Evolutionary conservation across 2,113 vertebrate species (phyloP).

Genomic region (Monarcha castaneiventris): DNA sequence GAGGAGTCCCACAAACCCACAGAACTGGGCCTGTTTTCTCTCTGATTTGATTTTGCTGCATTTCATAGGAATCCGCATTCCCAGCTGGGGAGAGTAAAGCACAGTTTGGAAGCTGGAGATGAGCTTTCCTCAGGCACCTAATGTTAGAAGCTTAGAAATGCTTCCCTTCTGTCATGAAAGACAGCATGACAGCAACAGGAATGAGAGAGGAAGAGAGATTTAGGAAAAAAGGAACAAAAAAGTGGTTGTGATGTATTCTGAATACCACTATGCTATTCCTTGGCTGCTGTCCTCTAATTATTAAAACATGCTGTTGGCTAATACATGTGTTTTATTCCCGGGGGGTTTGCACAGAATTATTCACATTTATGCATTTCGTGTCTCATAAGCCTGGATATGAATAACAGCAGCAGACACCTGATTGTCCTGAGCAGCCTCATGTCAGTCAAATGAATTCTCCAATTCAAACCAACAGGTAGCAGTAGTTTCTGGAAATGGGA

Average conservation of each 20-base stretch:
- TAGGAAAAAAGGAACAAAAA: background rate
- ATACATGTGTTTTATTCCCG: background rate
- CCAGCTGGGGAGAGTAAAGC: background rate
- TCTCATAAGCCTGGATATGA: background rate
- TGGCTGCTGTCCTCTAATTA: slow-evolving; percentile 39
- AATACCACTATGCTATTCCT: background rate
- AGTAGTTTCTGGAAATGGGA: background rate
- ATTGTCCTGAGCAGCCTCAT: background rate
- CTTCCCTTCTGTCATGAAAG: background rate
- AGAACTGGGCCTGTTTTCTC: background rate
- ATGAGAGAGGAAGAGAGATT: background rate
- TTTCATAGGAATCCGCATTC: background rate
- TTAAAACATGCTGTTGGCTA: slow-evolving; percentile 31
- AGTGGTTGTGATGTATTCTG: background rate
- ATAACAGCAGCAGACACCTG: background rate
- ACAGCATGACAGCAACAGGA: background rate
- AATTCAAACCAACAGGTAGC: background rate
- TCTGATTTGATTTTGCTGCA: background rate
- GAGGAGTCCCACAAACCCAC: background rate
- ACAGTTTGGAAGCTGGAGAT: background rate
- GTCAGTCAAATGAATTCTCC: background rate
- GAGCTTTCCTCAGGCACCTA: background rate
- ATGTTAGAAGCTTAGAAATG: background rate
- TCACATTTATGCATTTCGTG: slow-evolving; percentile 24
- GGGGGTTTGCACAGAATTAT: background rate